Evolutionary conservation across 1,140 invertebrate species (phyloP).

Genomic region (Pachypsylla venusta): DNA sequence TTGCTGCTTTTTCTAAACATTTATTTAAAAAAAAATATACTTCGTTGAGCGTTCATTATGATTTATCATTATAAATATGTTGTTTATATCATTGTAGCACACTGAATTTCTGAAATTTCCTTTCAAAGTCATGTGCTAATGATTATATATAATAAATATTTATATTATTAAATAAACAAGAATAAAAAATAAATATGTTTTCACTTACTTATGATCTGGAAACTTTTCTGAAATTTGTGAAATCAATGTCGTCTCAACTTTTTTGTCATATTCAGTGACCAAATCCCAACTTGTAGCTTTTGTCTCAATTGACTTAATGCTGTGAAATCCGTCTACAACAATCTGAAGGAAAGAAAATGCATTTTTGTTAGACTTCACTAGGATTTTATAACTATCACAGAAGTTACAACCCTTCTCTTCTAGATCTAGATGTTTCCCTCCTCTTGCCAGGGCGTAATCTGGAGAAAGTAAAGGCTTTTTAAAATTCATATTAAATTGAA

Average conservation of each 20-base stretch:
- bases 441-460: too few relatives aligned
- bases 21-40: too few relatives aligned
- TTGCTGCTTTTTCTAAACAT: too few relatives aligned
- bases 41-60: too few relatives aligned
- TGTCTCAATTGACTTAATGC: background rate
- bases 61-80: too few relatives aligned
- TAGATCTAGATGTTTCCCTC: background rate
- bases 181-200: too few relatives aligned
- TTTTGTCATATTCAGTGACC: constrained; percentile 1
- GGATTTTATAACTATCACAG: background rate
- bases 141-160: too few relatives aligned
- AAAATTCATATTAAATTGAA: background rate
- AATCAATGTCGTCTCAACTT: background rate
- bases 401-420: background rate
- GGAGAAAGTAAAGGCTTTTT: too few relatives aligned
- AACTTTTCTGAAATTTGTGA: background rate
- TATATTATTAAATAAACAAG: too few relatives aligned
- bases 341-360: background rate
- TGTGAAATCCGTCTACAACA: background rate
- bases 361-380: background rate
- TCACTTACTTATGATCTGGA: background rate
- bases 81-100: too few relatives aligned
- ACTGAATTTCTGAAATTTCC: too few relatives aligned
- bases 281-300: background rate
- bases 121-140: too few relatives aligned